Evolutionary conservation across 2,113 vertebrate species (phyloP).

Genomic region (Pithys albifrons): DNA sequence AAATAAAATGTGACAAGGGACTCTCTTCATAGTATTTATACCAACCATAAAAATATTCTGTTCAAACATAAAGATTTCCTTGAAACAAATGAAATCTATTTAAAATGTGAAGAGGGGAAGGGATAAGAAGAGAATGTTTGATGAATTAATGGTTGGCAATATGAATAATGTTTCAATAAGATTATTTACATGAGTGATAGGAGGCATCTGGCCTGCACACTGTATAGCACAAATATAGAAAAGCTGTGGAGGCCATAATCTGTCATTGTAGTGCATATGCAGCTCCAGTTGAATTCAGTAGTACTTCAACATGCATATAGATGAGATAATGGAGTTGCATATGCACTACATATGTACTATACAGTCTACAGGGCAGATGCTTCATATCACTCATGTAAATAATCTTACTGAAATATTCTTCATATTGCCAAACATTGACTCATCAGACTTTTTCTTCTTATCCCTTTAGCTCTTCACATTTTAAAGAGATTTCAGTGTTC

Average conservation of each 20-base stretch:
- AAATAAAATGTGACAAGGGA: slow-evolving; percentile 22
- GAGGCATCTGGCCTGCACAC: slow-evolving; percentile 41
- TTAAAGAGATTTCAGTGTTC: not conserved
- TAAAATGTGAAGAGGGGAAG: slow-evolving; percentile 44
- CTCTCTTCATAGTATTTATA: slow-evolving; percentile 24
- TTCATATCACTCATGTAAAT: slow-evolving; percentile 9
- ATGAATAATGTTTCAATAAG: slow-evolving; percentile 32
- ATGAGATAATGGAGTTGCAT: not conserved
- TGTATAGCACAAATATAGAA: slow-evolving; percentile 46
- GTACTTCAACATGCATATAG: slow-evolving; percentile 11
- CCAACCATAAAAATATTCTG: slow-evolving; percentile 7
- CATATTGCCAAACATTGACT: not conserved
- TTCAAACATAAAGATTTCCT: slow-evolving; percentile 32
- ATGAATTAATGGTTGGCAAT: slow-evolving; percentile 28
- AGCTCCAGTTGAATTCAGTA: slow-evolving; percentile 19
- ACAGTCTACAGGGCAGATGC: not conserved
- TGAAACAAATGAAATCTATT: slow-evolving; percentile 50
- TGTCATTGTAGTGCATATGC: slow-evolving; percentile 1
- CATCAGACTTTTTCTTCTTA: not conserved
- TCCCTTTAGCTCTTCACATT: not conserved
- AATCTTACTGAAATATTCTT: slow-evolving; percentile 14
- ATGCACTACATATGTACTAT: not conserved
- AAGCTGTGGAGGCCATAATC: slow-evolving; percentile 52
- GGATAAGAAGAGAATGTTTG: slow-evolving; percentile 29
- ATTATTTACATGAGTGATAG: slow-evolving; percentile 44